Evolutionary conservation across 2,797 vertebrate species (phyloP).

Genomic region (Darevskia mixta): DNA sequence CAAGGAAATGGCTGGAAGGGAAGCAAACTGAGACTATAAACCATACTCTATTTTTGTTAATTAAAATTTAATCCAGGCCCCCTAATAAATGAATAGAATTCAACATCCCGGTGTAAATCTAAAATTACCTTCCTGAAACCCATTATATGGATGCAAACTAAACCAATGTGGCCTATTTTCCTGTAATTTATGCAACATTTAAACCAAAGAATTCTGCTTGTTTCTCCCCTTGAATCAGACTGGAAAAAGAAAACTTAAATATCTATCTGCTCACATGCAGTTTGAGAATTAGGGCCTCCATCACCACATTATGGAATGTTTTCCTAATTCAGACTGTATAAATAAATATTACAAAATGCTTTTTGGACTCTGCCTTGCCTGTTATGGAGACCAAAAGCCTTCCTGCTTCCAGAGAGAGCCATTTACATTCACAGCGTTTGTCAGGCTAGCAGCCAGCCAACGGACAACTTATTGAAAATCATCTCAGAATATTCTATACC

Average conservation of each 20-base stretch:
- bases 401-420: constrained; percentile 67
- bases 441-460: constrained; percentile 70
- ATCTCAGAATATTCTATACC: constrained; percentile 49
- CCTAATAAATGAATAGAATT: constrained; percentile 32
- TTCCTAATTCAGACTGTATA: constrained; percentile 69
- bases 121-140: constrained; percentile 24
- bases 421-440: constrained; percentile 70
- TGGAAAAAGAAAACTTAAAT: constrained; percentile 42
- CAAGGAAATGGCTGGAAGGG: constrained; percentile 14
- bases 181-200: constrained; percentile 70
- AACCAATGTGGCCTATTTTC: constrained; percentile 50
- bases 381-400: constrained; percentile 66
- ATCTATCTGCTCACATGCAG: constrained; percentile 60
- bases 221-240: constrained; percentile 52
- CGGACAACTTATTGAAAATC: constrained; percentile 66
- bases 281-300: constrained; percentile 66
- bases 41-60: constrained; percentile 5
- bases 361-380: constrained; percentile 67
- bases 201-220: constrained; percentile 63
- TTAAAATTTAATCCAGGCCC: constrained; percentile 21
- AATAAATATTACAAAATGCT: constrained; percentile 75
- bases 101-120: constrained; percentile 20
- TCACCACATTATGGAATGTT: constrained; percentile 64
- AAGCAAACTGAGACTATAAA: constrained; percentile 3
- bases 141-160: constrained; percentile 20